Conservation (phyloP, 2,888 invertebrate species). For the Apamea monoglypha region DNA sequence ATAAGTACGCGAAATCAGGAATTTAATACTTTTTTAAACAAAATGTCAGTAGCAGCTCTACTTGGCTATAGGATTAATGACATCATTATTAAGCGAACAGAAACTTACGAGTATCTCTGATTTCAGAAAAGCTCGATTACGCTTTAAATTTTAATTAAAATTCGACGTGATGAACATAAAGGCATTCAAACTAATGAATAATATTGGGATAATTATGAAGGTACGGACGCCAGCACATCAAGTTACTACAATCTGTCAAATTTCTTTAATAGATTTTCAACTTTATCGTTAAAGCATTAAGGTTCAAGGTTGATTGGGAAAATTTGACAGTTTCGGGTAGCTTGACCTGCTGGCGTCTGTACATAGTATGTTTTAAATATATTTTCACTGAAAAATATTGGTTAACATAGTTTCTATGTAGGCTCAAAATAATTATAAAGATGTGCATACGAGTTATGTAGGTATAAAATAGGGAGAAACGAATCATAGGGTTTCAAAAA, state of each 20-base stretch:
- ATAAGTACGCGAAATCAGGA: neutral
- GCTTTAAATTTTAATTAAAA: constrained; percentile 25
- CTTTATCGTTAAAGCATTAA: too few relatives aligned
- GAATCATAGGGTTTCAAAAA: neutral
- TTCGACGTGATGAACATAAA: constrained; percentile 14
- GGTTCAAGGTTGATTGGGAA: too few relatives aligned
- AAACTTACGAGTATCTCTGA: neutral
- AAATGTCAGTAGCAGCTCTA: neutral
- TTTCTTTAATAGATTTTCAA: too few relatives aligned
- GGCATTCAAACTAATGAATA: neutral
- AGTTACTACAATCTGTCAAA: too few relatives aligned
- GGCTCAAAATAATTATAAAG: too few relatives aligned
- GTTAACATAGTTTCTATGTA: neutral
- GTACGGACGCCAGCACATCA: too few relatives aligned
- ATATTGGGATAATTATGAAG: neutral
- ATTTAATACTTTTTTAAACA: too few relatives aligned
- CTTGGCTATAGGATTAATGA: neutral
- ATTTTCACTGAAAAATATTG: neutral
- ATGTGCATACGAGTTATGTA: neutral
- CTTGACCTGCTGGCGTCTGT: too few relatives aligned
- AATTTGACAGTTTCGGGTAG: too few relatives aligned
- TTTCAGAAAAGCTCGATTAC: neutral
- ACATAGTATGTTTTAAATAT: neutral
- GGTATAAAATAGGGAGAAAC: neutral
- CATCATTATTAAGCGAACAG: constrained; percentile 4